Conservation (phyloP, 2,888 invertebrate species). For the Drosophila mercatorum region DNA sequence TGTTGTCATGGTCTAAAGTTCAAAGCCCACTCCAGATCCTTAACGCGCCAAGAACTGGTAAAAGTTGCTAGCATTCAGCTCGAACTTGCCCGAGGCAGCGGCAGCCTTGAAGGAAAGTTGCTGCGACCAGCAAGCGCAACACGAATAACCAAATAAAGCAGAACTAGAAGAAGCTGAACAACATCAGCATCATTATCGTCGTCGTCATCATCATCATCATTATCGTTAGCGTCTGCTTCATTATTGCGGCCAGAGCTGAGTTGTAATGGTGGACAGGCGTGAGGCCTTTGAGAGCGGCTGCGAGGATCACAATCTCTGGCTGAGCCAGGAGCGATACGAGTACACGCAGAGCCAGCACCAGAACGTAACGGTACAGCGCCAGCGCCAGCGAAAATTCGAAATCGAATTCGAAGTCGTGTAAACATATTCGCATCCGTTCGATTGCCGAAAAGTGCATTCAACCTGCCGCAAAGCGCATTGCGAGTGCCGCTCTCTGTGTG, state of each 20-base stretch:
- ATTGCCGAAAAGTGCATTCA: slow-evolving; percentile 61
- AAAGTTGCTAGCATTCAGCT: slow-evolving; percentile 19
- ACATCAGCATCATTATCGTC: neutral
- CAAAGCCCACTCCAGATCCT: slow-evolving; percentile 38
- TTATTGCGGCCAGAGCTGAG: slow-evolving; percentile 15
- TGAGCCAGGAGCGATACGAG: slow-evolving; percentile 60
- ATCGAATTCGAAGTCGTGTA: neutral
- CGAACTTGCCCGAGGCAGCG: slow-evolving; percentile 14
- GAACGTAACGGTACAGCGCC: slow-evolving; percentile 4
- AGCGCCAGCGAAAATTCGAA: neutral
- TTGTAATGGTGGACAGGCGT: slow-evolving; percentile 64
- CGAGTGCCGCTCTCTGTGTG: neutral
- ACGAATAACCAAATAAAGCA: neutral
- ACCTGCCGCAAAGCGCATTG: slow-evolving; percentile 49
- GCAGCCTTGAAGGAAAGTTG: slow-evolving; percentile 31
- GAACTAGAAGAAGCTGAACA: neutral
- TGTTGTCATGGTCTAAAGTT: slow-evolving; percentile 36
- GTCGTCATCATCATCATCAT: neutral
- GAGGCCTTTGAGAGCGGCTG: slow-evolving; percentile 49
- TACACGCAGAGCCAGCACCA: slow-evolving; percentile 72
- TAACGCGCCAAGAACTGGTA: slow-evolving; percentile 27
- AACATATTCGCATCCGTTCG: neutral
- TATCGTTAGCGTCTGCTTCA: neutral
- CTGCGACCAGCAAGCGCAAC: neutral
- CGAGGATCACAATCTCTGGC: slow-evolving; percentile 51